phyloP scores from a whole-genome alignment of 2,797 vertebrate genomes.

The Molossus molossus region DNA sequence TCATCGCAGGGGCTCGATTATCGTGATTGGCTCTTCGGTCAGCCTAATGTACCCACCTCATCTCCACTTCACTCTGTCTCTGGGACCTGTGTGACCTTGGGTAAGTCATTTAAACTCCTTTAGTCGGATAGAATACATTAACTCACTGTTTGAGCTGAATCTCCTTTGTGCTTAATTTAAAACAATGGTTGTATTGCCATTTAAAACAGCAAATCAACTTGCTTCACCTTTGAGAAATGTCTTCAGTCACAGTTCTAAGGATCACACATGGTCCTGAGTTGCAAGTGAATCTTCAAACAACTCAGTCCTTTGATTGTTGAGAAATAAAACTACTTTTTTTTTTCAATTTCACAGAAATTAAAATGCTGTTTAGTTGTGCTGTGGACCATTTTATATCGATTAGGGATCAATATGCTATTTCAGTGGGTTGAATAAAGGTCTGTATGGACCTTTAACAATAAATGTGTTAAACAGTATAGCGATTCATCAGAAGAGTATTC shows the following conservation, averaged over 20 bases:
- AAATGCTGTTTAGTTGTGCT: background rate
- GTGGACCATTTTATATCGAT: background rate
- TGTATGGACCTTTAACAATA: background rate
- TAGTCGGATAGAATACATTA: background rate
- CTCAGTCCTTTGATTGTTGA: background rate
- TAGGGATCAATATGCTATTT: background rate
- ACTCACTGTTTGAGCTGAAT: background rate
- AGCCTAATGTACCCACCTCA: conserved; percentile 3
- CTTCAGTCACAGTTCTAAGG: background rate
- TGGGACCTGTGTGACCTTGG: conserved; percentile 29
- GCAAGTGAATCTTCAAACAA: conserved; percentile 14
- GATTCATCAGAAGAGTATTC: background rate
- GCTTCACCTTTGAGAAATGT: conserved; percentile 4
- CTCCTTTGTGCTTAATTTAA: conserved; percentile 16
- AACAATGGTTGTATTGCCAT: background rate
- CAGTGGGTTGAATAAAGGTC: background rate
- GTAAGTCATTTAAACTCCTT: conserved; percentile 56
- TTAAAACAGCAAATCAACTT: conserved; percentile 39
- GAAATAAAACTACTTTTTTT: background rate
- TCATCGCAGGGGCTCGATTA: background rate
- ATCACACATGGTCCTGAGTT: background rate
- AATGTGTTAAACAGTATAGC: background rate
- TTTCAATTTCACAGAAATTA: conserved; percentile 6
- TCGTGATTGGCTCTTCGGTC: background rate
- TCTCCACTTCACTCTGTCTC: background rate